A percentile compares a stretch with the other conserved stretches of the same genome.
Evolutionary conservation across 1,140 invertebrate species (phyloP).

Genomic region (Dinothrombium tinctorium): DNA sequence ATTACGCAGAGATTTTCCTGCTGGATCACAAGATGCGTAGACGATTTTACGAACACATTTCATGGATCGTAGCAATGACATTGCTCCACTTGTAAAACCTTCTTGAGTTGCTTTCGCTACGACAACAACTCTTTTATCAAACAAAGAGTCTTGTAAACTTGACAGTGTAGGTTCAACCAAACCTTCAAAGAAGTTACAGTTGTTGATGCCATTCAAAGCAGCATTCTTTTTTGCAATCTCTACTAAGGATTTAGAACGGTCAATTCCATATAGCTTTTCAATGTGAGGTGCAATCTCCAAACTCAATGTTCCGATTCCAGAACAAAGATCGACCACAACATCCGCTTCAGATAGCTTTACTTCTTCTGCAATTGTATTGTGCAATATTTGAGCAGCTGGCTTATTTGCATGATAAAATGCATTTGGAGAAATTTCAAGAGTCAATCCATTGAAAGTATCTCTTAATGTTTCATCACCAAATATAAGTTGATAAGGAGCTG

Average conservation of each 20-base stretch:
- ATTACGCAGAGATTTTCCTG: conserved; percentile 40
- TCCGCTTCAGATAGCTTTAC: conserved; percentile 29
- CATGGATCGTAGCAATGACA: conserved; percentile 45
- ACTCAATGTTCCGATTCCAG: conserved; percentile 88
- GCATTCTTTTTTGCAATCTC: conserved; percentile 73
- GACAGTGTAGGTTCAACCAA: conserved; percentile 66
- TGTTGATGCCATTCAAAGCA: conserved; percentile 39
- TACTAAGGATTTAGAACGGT: conserved; percentile 59
- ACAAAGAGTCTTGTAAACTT: conserved; percentile 27
- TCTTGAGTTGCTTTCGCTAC: conserved; percentile 85
- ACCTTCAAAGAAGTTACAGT: conserved; percentile 63
- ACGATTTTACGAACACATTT: conserved; percentile 47
- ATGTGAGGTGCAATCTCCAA: conserved; percentile 28
- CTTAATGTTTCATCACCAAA: conserved; percentile 48
- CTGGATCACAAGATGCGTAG: conserved; percentile 74
- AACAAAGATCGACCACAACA: conserved; percentile 74
- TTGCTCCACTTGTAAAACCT: conserved; percentile 48
- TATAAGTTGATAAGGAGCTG: conserved; percentile 28
- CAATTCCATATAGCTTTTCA: conserved; percentile 50
- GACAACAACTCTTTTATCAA: conserved; percentile 37
- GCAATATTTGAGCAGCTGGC: conserved; percentile 55
- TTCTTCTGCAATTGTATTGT: conserved; percentile 50
- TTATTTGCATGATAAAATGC: conserved; percentile 84
- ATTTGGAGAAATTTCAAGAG: conserved; percentile 71
- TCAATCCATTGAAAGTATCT: conserved; percentile 50